Conservation (phyloP, 2,888 invertebrate genomes). For the Neocrepidodera transversa region DNA sequence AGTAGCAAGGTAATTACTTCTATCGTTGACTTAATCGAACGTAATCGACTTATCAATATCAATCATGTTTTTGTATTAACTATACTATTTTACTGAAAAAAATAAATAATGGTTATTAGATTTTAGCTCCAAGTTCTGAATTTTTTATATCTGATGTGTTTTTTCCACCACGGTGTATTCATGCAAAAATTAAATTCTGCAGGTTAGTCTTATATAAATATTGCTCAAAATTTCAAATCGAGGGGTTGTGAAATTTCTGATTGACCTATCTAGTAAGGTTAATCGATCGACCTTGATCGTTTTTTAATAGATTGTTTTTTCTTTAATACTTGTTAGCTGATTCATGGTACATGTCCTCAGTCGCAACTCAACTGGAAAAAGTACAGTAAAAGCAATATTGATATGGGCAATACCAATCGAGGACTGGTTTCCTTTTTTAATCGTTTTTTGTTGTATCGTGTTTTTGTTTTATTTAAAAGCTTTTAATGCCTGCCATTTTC, state of each 20-base stretch:
- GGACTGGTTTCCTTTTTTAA: slow-evolving; percentile 23
- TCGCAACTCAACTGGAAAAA: slow-evolving; percentile 14
- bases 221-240: too few species aligned
- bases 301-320: slow-evolving; percentile 20
- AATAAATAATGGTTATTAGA: too few species aligned
- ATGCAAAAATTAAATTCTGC: too few species aligned
- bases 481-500: slow-evolving; percentile 1
- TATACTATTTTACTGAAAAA: too few species aligned
- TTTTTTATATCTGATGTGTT: too few species aligned
- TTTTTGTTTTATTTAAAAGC: neutral
- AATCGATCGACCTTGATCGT: slow-evolving; percentile 20
- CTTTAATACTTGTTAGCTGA: slow-evolving; percentile 1
- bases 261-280: slow-evolving; percentile 19
- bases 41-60: too few species aligned
- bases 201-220: too few species aligned
- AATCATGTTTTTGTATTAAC: too few species aligned
- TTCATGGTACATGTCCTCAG: slow-evolving; percentile 8
- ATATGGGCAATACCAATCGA: slow-evolving; percentile 13
- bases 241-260: slow-evolving; percentile 17
- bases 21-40: too few species aligned
- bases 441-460: slow-evolving; percentile 18
- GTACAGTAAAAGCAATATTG: slow-evolving; percentile 3
- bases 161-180: too few species aligned
- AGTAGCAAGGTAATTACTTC: too few species aligned
- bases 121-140: too few species aligned